Evolutionary conservation across 2,888 invertebrate genomes (phyloP).

Genomic region (Leptinotarsa juncta): DNA sequence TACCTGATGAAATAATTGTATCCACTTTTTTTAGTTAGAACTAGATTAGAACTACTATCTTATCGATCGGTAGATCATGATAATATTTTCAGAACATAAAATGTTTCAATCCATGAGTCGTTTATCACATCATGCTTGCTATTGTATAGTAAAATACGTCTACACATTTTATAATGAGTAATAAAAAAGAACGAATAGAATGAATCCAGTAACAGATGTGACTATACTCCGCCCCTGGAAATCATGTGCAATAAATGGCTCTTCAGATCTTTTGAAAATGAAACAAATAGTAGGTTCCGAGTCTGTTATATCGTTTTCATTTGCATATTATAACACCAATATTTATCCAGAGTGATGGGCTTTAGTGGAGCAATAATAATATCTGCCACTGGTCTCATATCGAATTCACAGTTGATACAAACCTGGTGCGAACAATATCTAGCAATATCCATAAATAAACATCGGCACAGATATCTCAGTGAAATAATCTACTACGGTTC

Average conservation of each 20-base stretch:
- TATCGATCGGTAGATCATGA: no score
- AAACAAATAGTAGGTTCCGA: background rate
- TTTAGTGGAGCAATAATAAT: conserved; percentile 2
- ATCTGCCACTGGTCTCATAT: background rate
- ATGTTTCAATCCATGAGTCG: no score
- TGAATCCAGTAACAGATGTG: no score
- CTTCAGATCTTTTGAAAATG: background rate
- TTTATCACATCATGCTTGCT: no score
- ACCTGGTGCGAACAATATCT: background rate
- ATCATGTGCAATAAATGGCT: background rate
- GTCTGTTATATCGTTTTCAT: background rate
- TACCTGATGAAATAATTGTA: no score
- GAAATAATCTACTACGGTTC: background rate
- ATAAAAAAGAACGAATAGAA: no score
- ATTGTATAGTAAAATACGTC: no score
- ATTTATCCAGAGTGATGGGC: background rate
- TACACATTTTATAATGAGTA: no score
- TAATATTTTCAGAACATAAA: no score
- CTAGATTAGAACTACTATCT: no score
- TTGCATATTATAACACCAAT: conserved; percentile 1
- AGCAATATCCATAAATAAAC: conserved; percentile 10
- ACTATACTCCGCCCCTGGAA: background rate
- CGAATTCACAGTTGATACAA: background rate
- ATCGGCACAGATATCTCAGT: background rate
- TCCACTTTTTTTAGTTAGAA: no score